Evolutionary conservation across 2,797 vertebrate species (phyloP), one percentile per base, ranked within the genome.

Genomic region (Cottoperca gobio): DNA sequence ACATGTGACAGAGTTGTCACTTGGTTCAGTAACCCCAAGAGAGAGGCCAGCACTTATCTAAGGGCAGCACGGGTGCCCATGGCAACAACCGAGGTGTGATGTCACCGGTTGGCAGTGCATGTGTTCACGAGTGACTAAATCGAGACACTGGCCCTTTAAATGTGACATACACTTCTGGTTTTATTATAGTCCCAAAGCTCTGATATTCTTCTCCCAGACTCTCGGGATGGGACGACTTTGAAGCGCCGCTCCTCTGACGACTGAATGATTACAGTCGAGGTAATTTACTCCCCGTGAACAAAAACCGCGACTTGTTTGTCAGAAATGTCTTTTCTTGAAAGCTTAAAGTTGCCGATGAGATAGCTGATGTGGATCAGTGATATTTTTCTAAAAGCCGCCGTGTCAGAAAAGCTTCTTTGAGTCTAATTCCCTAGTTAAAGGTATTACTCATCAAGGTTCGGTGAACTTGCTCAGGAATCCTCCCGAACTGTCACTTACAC

Each of bases 51-150:
- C 89, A 88, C 88, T 92, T 90, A 91, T 92, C 89, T 86, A 76
- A 89, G 88, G 90, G 84, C 90, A 89, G 88, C 89, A 65, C 71
- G 58, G 90, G 87, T 86, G 87, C 88, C 90, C 89, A 89, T 92
- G 88, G 92, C 88, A 92, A 93, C 91, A 79, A 77, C 52, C 50
- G 83, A 89, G 89, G 90, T 87, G 88, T 92, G 90, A 92, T 93
- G 89, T 92, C 91, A 91, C 74, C 66, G 83, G 86, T 81, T 73
- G 88, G 84, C 83, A 82, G 84, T 87, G 88, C 91, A 89, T 91
- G 88, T 88, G 88, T 89, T 89, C 87, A 89, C 81, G 87, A 88
- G 87, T 83, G 83, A 64, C 80, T 86, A 89, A 88, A 73, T 68
- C 35, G 69, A 86, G 83, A 86, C 84, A 21, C 88, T 65, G 86